A percentile compares a stretch with the other conserved stretches of the same genome.
phyloP scores from a whole-genome alignment of 2,113 vertebrate genomes.

The Mesocricetus auratus region DNA sequence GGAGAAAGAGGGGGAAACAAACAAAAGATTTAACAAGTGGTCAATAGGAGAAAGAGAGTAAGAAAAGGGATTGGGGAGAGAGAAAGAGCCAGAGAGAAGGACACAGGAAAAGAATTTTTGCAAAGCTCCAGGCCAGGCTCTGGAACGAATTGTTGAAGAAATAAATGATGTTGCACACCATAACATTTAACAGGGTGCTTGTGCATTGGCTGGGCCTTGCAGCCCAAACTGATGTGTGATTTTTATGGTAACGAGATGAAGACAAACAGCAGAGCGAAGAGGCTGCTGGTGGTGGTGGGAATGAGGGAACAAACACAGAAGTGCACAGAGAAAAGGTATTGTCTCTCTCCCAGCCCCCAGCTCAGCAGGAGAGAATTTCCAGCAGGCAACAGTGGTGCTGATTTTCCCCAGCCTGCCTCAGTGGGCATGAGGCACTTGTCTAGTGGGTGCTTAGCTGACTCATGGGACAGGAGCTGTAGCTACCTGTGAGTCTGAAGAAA shows the following conservation, averaged over 20 bases:
- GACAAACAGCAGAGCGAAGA: conserved; percentile 79
- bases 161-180: conserved; percentile 85
- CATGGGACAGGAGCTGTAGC: not conserved
- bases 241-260: conserved; percentile 81
- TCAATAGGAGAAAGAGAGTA: conserved; percentile 89
- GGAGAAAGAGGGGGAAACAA: conserved; percentile 96
- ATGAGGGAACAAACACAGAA: conserved; percentile 56
- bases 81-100: conserved; percentile 62
- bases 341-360: not conserved
- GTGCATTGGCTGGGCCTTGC: conserved; percentile 79
- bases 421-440: not conserved
- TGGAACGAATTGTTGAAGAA: conserved; percentile 87
- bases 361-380: not conserved
- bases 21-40: conserved; percentile 98
- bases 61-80: conserved; percentile 74
- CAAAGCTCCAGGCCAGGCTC: conserved; percentile 79
- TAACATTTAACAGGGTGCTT: conserved; percentile 86
- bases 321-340: not conserved
- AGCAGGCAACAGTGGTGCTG: not conserved
- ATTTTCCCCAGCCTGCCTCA: not conserved
- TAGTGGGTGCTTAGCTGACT: not conserved
- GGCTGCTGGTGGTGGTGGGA: not conserved
- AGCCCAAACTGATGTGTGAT: conserved; percentile 81
- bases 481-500: not conserved
- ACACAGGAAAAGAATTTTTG: conserved; percentile 86